These are phyloP conservation scores for Perizoma affinitatum DNA, from an alignment of 2,888 invertebrate genomes.

Conservation along the genomic window DNA sequence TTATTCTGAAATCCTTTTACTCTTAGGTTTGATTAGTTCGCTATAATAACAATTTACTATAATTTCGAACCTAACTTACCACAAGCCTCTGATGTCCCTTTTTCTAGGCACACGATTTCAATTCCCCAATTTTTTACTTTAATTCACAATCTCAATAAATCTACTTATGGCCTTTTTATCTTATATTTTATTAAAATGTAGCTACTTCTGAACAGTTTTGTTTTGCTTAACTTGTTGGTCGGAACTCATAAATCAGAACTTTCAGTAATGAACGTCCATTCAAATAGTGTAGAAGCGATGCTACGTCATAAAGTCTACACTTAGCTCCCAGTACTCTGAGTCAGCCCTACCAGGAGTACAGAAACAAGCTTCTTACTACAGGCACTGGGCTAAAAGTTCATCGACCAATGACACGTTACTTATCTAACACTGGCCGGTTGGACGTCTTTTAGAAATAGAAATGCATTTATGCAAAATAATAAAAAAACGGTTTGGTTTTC, in stretches of 20 bases:
- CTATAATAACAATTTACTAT: too few species aligned
- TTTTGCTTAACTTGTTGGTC: too few species aligned
- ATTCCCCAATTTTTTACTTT: too few species aligned
- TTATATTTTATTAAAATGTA: too few species aligned
- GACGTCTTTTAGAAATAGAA: conserved; percentile 34
- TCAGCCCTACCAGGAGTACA: conserved; percentile 58
- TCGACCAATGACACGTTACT: conserved; percentile 54
- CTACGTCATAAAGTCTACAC: conserved; percentile 7
- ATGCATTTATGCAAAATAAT: conserved; percentile 29
- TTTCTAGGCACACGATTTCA: too few species aligned
- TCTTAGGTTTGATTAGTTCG: too few species aligned
- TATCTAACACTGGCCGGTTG: conserved; percentile 41
- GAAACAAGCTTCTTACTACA: conserved; percentile 50
- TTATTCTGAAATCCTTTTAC: too few species aligned
- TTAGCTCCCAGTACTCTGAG: conserved; percentile 28
- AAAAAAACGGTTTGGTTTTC: conserved; percentile 27
- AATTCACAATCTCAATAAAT: too few species aligned
- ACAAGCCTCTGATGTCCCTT: too few species aligned
- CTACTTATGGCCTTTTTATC: too few species aligned
- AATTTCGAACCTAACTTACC: too few species aligned
- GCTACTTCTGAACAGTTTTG: too few species aligned
- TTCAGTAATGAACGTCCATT: conserved; percentile 1
- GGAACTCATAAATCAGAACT: background rate
- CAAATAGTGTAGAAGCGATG: background rate
- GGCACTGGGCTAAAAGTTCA: conserved; percentile 65